Evolutionary conservation across 2,113 vertebrate species (phyloP).

Genomic region (Arvicanthis niloticus): DNA sequence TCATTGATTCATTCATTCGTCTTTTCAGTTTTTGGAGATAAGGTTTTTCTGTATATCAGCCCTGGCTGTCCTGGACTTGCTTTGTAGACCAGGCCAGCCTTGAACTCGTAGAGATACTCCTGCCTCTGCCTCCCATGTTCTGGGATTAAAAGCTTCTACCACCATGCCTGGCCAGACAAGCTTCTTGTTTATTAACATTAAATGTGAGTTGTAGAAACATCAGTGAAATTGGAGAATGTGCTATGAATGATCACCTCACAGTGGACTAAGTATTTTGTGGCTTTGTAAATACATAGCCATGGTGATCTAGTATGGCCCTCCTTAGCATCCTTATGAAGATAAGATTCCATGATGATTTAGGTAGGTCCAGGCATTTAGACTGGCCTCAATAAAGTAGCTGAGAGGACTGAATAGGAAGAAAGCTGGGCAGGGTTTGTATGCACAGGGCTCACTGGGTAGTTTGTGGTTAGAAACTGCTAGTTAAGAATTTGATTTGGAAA

Average conservation of each 20-base stretch:
- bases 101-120: no score
- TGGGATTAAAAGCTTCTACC: no score
- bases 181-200: neutral
- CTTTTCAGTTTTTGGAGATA: no score
- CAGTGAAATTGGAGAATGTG: neutral
- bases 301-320: neutral
- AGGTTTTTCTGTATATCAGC: no score
- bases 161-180: neutral
- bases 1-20: no score
- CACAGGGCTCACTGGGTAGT: neutral
- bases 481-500: constrained; percentile 5
- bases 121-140: no score
- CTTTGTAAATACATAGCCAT: neutral
- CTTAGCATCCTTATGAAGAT: neutral
- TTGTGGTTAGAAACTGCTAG: neutral
- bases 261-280: no score
- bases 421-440: neutral
- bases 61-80: no score
- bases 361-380: neutral
- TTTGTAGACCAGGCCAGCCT: no score
- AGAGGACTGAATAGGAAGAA: neutral
- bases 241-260: neutral
- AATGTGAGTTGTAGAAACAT: neutral
- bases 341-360: neutral
- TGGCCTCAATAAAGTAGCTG: neutral